Conservation (phyloP, 1,140 invertebrate genomes). For the Eurosta solidaginis region DNA sequence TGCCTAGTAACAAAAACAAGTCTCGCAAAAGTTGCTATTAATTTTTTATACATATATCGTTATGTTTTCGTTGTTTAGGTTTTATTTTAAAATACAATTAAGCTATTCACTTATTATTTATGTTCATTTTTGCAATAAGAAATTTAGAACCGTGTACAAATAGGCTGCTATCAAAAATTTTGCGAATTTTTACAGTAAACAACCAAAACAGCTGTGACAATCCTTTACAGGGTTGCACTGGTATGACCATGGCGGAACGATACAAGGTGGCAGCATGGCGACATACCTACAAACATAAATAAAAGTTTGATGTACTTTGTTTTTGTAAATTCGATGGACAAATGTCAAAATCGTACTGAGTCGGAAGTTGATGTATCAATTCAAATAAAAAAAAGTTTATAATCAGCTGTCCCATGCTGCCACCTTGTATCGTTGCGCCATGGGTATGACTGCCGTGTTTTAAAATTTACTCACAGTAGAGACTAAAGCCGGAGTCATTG, state of each 20-base stretch:
- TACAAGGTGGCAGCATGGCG: no score
- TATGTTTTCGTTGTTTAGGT: background rate
- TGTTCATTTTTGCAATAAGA: background rate
- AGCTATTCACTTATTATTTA: background rate
- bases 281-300: no score
- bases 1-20: background rate
- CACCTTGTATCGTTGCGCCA: no score
- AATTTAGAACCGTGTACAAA: slow-evolving; percentile 11
- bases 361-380: no score
- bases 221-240: background rate
- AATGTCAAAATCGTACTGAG: no score
- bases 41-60: background rate
- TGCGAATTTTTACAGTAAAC: background rate
- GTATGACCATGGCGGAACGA: background rate
- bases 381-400: no score
- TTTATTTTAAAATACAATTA: background rate
- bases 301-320: no score
- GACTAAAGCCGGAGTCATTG: no score
- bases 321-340: no score
- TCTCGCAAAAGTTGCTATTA: background rate
- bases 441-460: no score
- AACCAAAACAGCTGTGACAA: background rate
- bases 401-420: no score
- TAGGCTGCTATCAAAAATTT: slow-evolving; percentile 11
- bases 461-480: no score